Percentiles rank a stretch among this genome's conserved stretches.
These are phyloP conservation scores for Epistrophe grossulariae DNA, from an alignment of 2,888 invertebrate genomes.

Conservation along the genomic window DNA sequence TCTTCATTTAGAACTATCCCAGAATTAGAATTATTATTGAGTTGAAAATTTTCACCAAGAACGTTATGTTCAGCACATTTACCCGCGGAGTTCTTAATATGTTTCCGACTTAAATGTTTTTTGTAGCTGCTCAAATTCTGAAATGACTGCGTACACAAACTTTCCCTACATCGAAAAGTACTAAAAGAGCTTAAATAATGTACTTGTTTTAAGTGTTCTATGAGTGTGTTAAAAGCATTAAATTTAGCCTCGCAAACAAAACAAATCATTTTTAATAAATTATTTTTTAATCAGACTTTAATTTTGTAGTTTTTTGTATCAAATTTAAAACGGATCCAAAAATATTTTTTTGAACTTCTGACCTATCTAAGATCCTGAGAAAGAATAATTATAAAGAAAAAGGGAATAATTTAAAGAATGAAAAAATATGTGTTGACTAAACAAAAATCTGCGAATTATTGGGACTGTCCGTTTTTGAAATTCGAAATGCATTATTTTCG, in stretches of 20 bases:
- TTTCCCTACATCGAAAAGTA: slow-evolving; percentile 5
- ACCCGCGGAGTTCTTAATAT: not conserved
- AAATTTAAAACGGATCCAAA: too few relatives aligned
- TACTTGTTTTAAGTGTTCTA: not conserved
- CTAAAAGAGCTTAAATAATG: slow-evolving; percentile 10
- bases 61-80: too few relatives aligned
- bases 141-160: slow-evolving; percentile 16
- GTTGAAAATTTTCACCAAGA: slow-evolving; percentile 11
- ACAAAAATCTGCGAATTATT: too few relatives aligned
- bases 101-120: slow-evolving; percentile 14
- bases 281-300: too few relatives aligned
- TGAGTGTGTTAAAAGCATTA: not conserved
- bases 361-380: too few relatives aligned
- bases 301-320: too few relatives aligned
- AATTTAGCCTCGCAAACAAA: not conserved
- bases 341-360: too few relatives aligned
- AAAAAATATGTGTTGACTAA: too few relatives aligned
- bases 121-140: slow-evolving; percentile 28
- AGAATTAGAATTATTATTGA: not conserved
- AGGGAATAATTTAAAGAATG: too few relatives aligned
- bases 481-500: too few relatives aligned
- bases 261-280: not conserved
- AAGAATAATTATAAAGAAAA: too few relatives aligned
- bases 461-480: too few relatives aligned
- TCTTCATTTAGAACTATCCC: not conserved